phyloP scores from a whole-genome alignment of 92 coral and sea anemone genomes.

The Zoanthus solanderi region DNA sequence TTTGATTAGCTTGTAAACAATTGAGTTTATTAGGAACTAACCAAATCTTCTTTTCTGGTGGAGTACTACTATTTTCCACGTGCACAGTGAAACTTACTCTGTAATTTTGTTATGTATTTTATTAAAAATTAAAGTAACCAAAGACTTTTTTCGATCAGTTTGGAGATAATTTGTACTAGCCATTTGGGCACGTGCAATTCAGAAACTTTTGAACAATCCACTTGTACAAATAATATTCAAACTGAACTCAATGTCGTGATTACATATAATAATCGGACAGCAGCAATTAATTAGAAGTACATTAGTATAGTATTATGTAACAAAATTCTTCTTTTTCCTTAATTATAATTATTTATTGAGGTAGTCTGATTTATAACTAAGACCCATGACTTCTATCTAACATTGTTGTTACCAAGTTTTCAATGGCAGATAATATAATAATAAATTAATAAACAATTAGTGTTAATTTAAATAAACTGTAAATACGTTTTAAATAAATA shows the following conservation, averaged over 20 bases:
- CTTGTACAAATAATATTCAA: not conserved
- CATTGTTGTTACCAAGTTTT: conserved; percentile 3
- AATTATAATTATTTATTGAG: conserved; percentile 3
- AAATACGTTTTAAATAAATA: not conserved
- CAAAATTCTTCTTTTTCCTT: conserved; percentile 2
- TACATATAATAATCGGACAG: conserved; percentile 3
- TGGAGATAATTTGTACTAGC: not conserved
- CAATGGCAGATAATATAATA: conserved; percentile 2
- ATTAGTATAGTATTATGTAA: not conserved
- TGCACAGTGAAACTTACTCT: conserved; percentile 4
- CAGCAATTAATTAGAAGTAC: conserved; percentile 3
- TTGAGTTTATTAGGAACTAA: conserved; percentile 4
- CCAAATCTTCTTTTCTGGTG: not conserved
- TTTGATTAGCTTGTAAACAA: not conserved
- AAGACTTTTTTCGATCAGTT: conserved; percentile 6
- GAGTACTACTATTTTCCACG: not conserved
- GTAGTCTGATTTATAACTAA: not conserved
- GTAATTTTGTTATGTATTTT: not conserved
- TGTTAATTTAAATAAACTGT: conserved; percentile 3
- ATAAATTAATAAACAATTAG: not conserved
- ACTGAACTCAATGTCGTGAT: not conserved
- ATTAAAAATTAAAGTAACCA: conserved; percentile 4
- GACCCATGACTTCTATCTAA: conserved; percentile 1
- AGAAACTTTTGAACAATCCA: not conserved
- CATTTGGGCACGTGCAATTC: conserved; percentile 9